Evolutionary conservation across 2,797 vertebrate species (phyloP).

Genomic region (Gobio occitaniae): DNA sequence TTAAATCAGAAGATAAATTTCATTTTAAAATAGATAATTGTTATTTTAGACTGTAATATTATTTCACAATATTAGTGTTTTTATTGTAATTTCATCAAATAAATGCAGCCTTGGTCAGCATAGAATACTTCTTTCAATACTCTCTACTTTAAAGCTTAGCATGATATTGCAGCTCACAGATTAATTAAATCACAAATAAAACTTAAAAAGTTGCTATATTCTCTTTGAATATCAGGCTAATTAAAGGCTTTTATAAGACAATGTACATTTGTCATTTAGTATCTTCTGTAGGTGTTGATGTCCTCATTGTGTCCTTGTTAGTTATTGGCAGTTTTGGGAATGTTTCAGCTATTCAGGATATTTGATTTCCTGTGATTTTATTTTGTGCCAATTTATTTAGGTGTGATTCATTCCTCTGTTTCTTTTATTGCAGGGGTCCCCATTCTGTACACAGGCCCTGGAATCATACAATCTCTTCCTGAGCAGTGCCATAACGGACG

Average conservation of each 20-base stretch:
- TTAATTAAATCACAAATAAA: not conserved
- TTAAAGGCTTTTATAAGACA: not conserved
- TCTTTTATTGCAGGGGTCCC: constrained; percentile 81
- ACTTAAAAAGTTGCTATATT: not conserved
- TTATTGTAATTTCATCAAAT: not conserved
- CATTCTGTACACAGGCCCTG: constrained; percentile 78
- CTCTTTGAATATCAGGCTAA: not conserved
- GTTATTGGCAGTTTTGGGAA: not conserved
- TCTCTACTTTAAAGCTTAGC: not conserved
- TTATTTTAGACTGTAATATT: not conserved
- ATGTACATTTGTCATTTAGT: not conserved
- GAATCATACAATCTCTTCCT: constrained; percentile 89
- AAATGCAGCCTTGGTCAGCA: not conserved
- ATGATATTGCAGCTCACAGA: not conserved
- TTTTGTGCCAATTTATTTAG: not conserved
- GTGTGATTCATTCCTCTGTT: not conserved
- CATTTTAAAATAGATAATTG: not conserved
- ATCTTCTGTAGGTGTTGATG: not conserved
- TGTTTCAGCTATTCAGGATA: not conserved
- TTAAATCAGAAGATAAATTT: not conserved
- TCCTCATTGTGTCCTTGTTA: not conserved
- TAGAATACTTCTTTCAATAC: not conserved
- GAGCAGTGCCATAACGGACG: constrained; percentile 85
- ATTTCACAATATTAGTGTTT: not conserved
- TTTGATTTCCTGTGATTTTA: not conserved